phyloP scores from a whole-genome alignment of 2,113 vertebrate genomes.

The Erythrolamprus reginae region DNA sequence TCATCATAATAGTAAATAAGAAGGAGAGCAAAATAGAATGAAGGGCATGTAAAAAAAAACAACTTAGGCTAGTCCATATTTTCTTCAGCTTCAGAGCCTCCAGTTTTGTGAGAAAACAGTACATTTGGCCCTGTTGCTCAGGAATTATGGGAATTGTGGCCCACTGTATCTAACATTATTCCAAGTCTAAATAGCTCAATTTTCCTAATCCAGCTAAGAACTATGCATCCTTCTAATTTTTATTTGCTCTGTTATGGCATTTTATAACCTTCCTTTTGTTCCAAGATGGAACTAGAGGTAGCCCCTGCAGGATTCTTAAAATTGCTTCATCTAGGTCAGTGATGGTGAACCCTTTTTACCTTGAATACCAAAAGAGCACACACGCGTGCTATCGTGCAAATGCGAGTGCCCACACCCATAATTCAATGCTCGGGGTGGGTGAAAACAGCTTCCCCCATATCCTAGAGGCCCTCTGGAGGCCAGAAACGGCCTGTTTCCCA shows the following conservation, averaged over 20 bases:
- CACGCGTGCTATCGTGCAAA: too few species aligned
- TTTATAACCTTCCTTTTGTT: neutral
- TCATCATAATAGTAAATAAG: neutral
- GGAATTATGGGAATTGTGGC: neutral
- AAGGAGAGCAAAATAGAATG: neutral
- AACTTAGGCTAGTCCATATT: neutral
- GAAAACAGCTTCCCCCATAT: too few species aligned
- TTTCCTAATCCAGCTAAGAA: neutral
- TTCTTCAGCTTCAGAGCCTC: neutral
- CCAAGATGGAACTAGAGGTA: neutral
- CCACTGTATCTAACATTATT: neutral
- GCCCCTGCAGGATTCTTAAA: neutral
- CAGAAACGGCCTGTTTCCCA: too few species aligned
- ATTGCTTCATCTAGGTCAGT: neutral
- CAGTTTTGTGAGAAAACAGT: neutral
- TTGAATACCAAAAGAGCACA: too few species aligned
- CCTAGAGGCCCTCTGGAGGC: too few species aligned
- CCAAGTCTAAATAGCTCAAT: neutral
- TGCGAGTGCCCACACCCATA: too few species aligned
- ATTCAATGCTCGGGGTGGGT: too few species aligned
- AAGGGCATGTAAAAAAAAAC: neutral
- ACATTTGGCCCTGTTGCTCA: neutral
- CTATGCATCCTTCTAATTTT: neutral
- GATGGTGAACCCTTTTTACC: too few species aligned
- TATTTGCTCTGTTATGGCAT: neutral